Conservation (phyloP, 2,113 vertebrate species). For the Axis porcinus region DNA sequence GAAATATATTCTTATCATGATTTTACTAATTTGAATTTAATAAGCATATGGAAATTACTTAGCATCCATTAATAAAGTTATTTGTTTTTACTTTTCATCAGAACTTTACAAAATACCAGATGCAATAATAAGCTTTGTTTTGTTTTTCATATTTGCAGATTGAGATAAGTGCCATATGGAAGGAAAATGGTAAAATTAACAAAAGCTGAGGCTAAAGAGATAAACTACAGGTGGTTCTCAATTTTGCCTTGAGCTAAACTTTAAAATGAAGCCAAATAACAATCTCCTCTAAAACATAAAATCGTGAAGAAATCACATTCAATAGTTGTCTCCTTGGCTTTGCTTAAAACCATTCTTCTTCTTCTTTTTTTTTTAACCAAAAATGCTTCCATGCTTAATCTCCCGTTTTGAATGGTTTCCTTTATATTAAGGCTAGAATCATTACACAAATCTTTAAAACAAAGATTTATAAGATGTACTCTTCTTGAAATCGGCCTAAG, state of each 20-base stretch:
- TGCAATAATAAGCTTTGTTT: background rate
- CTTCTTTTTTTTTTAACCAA: background rate
- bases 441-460: background rate
- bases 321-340: background rate
- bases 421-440: background rate
- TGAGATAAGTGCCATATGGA: background rate
- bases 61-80: background rate
- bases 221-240: background rate
- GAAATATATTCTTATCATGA: background rate
- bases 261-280: conserved; percentile 1
- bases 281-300: background rate
- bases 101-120: background rate
- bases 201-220: background rate
- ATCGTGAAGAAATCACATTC: background rate
- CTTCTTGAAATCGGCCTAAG: background rate
- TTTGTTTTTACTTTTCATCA: background rate
- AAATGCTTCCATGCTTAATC: background rate
- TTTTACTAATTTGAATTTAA: conserved; percentile 25
- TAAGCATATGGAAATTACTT: background rate
- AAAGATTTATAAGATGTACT: background rate
- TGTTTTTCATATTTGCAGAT: background rate
- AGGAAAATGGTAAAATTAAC: background rate
- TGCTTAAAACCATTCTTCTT: background rate
- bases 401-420: background rate
- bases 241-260: background rate